Conservation (phyloP, 2,888 invertebrate species). For the Apomyelois bistriatella region DNA sequence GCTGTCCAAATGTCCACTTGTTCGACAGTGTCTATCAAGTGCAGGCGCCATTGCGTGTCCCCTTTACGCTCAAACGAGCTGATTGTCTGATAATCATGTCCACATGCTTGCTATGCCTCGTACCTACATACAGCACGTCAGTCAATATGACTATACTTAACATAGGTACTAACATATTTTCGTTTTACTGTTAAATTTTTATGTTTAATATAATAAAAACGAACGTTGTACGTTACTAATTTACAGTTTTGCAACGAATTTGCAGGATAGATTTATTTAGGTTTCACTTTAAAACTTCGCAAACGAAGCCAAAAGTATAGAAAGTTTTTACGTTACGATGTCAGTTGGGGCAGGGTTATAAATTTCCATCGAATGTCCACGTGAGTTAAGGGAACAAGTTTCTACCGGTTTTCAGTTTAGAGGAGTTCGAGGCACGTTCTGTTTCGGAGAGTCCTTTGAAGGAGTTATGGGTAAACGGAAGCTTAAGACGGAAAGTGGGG, state of each 20-base stretch:
- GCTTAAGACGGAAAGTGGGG: conserved; percentile 31
- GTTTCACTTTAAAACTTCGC: conserved; percentile 26
- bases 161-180: too few relatives aligned
- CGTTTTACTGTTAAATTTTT: too few relatives aligned
- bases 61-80: conserved; percentile 41
- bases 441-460: conserved; percentile 39
- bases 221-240: too few relatives aligned
- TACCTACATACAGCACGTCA: neutral
- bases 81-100: conserved; percentile 46
- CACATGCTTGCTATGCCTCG: conserved; percentile 20
- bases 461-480: conserved; percentile 54
- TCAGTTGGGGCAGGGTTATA: conserved; percentile 34
- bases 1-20: conserved; percentile 19
- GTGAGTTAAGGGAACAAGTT: conserved; percentile 57
- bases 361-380: conserved; percentile 50
- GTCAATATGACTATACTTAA: neutral
- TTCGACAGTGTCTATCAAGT: conserved; percentile 34
- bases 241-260: neutral
- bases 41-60: conserved; percentile 35
- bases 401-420: conserved; percentile 39
- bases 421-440: conserved; percentile 61
- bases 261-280: neutral
- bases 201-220: too few relatives aligned
- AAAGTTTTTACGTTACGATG: conserved; percentile 34
- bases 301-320: conserved; percentile 41